phyloP scores from a whole-genome alignment of 2,797 vertebrate species.

The Malacoctenus gilli region DNA sequence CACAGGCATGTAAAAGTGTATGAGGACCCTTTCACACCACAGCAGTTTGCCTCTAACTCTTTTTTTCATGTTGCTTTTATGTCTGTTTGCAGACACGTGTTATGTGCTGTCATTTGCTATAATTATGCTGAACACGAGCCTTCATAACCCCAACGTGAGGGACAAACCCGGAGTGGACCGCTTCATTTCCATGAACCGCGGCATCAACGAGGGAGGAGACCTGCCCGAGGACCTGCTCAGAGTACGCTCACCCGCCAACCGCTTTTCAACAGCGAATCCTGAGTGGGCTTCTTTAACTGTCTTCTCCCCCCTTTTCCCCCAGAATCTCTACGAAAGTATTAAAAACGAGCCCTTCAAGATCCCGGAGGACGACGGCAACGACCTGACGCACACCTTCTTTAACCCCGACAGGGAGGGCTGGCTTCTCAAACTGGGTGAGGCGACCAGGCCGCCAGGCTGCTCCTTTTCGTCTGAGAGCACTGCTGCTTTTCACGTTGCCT shows the following conservation, averaged over 20 bases:
- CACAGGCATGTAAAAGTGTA: too few species aligned
- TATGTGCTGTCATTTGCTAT: slow-evolving; percentile 96
- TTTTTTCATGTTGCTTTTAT: background rate
- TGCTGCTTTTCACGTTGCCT: background rate
- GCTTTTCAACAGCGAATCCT: too few species aligned
- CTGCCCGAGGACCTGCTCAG: slow-evolving; percentile 94
- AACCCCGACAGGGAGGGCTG: slow-evolving; percentile 97
- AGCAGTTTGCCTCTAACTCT: too few species aligned
- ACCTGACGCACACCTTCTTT: slow-evolving; percentile 95
- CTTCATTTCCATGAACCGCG: slow-evolving; percentile 96
- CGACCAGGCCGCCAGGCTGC: background rate
- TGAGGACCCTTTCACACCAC: too few species aligned
- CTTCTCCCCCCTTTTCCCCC: background rate
- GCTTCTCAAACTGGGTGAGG: slow-evolving; percentile 94
- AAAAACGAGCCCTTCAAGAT: slow-evolving; percentile 96
- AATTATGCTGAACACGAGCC: slow-evolving; percentile 98
- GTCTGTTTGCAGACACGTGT: slow-evolving; percentile 87
- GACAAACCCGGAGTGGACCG: slow-evolving; percentile 93
- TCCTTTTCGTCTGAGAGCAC: too few species aligned
- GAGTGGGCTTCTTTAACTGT: background rate
- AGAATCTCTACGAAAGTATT: slow-evolving; percentile 94
- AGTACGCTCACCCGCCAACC: slow-evolving; percentile 77
- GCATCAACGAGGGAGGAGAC: slow-evolving; percentile 96
- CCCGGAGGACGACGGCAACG: slow-evolving; percentile 93
- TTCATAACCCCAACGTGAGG: slow-evolving; percentile 97